These are phyloP conservation scores for Scolopax bukidnonensis DNA, from an alignment of 2,797 vertebrate genomes.

Conservation along the genomic window DNA sequence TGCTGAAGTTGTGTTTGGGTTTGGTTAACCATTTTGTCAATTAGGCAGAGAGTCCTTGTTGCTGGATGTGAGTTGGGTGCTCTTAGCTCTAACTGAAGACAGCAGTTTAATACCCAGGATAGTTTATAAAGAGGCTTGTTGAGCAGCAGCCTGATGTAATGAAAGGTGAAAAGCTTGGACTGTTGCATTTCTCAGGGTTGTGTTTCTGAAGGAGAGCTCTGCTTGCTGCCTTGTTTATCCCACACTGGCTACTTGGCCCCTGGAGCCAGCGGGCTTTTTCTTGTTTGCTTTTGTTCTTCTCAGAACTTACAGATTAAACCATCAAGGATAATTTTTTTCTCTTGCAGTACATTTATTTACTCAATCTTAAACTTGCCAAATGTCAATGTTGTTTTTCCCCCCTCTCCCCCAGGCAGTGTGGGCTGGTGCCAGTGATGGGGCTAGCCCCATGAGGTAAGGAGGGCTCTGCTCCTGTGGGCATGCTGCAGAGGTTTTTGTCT, in stretches of 20 bases:
- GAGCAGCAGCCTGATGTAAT: neutral
- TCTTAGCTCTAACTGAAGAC: neutral
- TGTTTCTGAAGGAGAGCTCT: neutral
- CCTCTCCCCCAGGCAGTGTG: neutral
- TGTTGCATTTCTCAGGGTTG: neutral
- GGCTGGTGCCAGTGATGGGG: neutral
- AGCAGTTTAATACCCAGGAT: neutral
- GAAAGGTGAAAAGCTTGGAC: neutral
- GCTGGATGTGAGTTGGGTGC: neutral
- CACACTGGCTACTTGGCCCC: neutral
- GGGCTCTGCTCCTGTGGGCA: neutral
- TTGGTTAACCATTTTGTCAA: neutral
- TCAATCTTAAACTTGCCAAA: neutral
- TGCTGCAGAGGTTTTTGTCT: neutral
- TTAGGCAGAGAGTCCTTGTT: neutral
- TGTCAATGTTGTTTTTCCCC: neutral
- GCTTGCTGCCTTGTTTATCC: neutral
- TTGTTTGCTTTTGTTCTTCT: conserved; percentile 2
- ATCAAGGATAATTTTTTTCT: neutral
- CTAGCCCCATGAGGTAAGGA: neutral
- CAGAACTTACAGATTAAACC: neutral
- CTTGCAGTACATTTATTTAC: neutral
- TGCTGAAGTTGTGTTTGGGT: neutral
- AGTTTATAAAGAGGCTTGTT: neutral
- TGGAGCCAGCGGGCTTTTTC: neutral